Evolutionary conservation across 2,113 vertebrate genomes (phyloP), one percentile per base, ranked within the genome.

Genomic region (Tetraodon nigroviridis): DNA sequence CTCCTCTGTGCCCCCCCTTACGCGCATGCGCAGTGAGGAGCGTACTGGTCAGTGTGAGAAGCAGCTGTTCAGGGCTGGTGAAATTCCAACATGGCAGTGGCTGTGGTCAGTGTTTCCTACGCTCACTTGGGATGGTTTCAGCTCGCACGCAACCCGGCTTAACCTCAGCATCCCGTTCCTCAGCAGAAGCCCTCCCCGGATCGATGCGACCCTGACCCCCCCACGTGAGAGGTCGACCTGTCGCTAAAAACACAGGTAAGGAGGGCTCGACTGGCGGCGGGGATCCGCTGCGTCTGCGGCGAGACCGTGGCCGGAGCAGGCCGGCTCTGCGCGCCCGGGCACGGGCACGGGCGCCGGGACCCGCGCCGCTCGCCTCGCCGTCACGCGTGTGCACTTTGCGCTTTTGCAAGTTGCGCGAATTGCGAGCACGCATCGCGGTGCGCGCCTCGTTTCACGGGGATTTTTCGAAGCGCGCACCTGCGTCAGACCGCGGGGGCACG

Each of bases 21-120:
- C 78, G 83, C 93, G 93, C 94, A 93, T 93, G 94, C 94, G 93
- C 90, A 90, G 75, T 92, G 81, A 72, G 88, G 86, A 78, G 87
- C 89, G 90, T 82, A 89, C 92, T 93, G 92, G 92, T 92, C 83
- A 86, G 92, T 90, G 81, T 91, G 89, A 88, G 91, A 89, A 92
- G 94, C 94, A 95, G 93, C 94, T 94, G 94, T 94, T 94, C 91
- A 84, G 67, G 92, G 92, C 92, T 93, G 84, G 74, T 92, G 92
- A 94, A 92, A 97, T 96, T 95, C 94, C 94, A 96, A 95, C 95
- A 97, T 97, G 95, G 95, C 94, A 96, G 93, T 93, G 92, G 92
- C 91, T 91, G 93, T 90, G 93, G 93, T 93, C 93, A 91, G 93
- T 92, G 93, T 91, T 91, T 91, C 90, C 91, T 92, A 92, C 92